Percentiles rank a stretch among this genome's conserved stretches.
These are phyloP conservation scores for Melipona quadrifasciata DNA, from an alignment of 1,140 invertebrate species.

Conservation along the genomic window DNA sequence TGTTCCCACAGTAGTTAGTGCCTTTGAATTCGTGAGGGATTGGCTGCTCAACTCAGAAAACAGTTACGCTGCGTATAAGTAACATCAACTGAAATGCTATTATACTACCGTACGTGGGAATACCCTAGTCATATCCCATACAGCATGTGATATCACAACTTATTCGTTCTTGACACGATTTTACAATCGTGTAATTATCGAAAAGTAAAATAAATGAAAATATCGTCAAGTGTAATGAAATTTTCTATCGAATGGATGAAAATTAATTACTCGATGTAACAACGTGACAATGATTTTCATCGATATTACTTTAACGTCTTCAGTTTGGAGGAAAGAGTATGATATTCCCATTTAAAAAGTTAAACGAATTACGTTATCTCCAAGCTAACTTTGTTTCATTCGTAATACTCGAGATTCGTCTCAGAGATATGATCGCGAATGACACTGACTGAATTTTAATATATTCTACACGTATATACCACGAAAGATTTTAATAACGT, in stretches of 20 bases:
- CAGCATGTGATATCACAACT: neutral
- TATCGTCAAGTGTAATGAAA: too few relatives aligned
- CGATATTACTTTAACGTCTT: neutral
- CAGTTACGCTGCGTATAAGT: neutral
- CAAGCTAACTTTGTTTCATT: too few relatives aligned
- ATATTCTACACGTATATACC: too few relatives aligned
- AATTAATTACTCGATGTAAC: neutral
- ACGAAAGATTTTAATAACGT: too few relatives aligned
- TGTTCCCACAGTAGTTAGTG: neutral
- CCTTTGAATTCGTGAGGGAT: neutral
- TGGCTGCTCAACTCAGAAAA: neutral
- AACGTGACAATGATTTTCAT: neutral
- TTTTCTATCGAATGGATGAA: too few relatives aligned
- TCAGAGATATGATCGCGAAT: too few relatives aligned
- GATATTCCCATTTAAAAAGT: neutral
- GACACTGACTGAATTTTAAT: too few relatives aligned
- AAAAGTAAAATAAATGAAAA: too few relatives aligned
- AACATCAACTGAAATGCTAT: neutral
- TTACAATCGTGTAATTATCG: too few relatives aligned
- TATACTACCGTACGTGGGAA: neutral
- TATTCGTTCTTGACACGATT: too few relatives aligned
- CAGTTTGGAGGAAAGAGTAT: neutral
- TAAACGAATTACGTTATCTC: too few relatives aligned
- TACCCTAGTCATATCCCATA: neutral
- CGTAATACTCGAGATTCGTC: neutral